Percentiles rank a stretch among this genome's conserved stretches.
Evolutionary conservation across 2,888 invertebrate species (phyloP).

Genomic region (Sinotaia quadrata): DNA sequence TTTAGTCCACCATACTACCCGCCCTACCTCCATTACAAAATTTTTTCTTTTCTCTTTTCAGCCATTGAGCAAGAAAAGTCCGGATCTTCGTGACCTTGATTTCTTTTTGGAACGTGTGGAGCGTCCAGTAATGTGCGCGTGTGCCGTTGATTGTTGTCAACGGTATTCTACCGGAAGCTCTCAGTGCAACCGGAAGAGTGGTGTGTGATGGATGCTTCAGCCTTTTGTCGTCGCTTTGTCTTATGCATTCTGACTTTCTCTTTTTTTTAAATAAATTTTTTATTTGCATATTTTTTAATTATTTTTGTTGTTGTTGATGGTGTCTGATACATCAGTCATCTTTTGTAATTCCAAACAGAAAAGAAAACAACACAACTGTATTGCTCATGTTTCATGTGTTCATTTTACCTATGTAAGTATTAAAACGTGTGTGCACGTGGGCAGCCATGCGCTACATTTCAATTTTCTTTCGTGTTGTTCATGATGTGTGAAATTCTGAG

Average conservation of each 20-base stretch:
- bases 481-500: no score
- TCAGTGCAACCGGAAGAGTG: conserved; percentile 5
- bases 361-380: no score
- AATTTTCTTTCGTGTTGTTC: no score
- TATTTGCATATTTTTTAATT: not conserved
- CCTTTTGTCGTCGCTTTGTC: conserved; percentile 17
- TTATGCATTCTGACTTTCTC: conserved; percentile 10
- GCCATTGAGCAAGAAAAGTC: conserved; percentile 52
- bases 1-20: not conserved
- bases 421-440: no score
- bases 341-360: conserved; percentile 20
- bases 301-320: no score
- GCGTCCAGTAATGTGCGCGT: conserved; percentile 21
- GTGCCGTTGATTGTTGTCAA: conserved; percentile 9
- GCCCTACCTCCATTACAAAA: no score
- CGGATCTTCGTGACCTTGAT: conserved; percentile 3
- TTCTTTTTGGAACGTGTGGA: not conserved
- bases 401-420: conserved; percentile 7
- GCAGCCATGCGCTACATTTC: no score
- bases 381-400: conserved; percentile 9
- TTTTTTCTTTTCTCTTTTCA: conserved; percentile 38
- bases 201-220: conserved; percentile 23
- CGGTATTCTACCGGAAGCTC: conserved; percentile 2
- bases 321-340: not conserved
- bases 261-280: not conserved